phyloP scores from a whole-genome alignment of 1,140 invertebrate species.

The Ganaspis sp. region DNA sequence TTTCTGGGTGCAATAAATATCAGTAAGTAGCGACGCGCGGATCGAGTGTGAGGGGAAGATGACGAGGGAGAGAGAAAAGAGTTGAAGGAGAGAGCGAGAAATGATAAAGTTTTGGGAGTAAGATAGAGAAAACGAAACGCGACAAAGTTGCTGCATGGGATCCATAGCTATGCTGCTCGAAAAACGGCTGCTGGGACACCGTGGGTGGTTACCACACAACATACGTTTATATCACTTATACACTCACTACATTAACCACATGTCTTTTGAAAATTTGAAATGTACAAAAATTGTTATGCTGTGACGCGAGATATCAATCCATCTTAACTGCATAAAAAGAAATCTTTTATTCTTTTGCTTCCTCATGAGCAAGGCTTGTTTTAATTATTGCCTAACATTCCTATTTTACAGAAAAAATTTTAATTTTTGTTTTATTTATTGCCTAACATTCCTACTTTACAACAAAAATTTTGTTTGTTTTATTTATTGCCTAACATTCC shows the following conservation, averaged over 20 bases:
- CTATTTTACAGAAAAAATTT: no score
- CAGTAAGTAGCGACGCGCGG: constrained; percentile 73
- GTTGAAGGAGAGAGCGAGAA: constrained; percentile 12
- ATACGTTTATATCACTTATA: neutral
- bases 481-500: no score
- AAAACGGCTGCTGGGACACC: constrained; percentile 53
- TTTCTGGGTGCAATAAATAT: constrained; percentile 76
- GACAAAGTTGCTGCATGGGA: constrained; percentile 17
- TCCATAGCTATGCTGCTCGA: constrained; percentile 14
- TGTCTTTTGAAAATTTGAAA: neutral
- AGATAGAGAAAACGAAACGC: constrained; percentile 3
- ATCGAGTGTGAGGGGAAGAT: constrained; percentile 48
- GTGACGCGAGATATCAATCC: constrained; percentile 9
- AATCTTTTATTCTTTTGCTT: no score
- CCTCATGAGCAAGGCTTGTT: no score
- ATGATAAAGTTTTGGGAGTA: constrained; percentile 28
- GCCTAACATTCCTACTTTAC: no score
- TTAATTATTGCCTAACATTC: no score
- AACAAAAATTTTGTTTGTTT: no score
- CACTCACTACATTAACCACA: neutral
- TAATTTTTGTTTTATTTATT: no score
- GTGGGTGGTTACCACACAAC: constrained; percentile 60
- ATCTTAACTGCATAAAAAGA: neutral
- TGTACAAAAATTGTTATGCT: neutral
- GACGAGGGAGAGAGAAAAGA: constrained; percentile 30